Evolutionary conservation across 2,797 vertebrate species (phyloP), one percentile per base, ranked within the genome.

Genomic region (Alfaro cultratus): DNA sequence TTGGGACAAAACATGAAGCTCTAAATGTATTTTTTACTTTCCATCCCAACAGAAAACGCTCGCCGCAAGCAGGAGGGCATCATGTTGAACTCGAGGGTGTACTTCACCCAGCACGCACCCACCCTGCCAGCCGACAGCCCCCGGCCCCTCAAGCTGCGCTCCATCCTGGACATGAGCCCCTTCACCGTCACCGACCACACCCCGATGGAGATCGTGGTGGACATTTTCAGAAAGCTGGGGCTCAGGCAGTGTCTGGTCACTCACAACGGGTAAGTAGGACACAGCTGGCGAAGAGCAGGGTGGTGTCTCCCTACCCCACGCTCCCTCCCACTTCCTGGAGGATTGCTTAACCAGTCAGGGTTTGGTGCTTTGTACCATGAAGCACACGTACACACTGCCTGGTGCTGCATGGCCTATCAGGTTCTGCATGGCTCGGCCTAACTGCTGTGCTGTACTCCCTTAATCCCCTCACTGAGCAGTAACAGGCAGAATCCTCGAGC

Each of bases 141-240:
- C 11, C 97, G 98, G 6, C 98, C 98, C 11, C 89, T 99, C 89
- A 99, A 99, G 83, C 97, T 99, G 21, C 96, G 99, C 94, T 98
- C 97, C 94, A 99, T 99, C 88, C 96, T 99, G 81, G 98, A 99
- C 91, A 99, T 99, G 98, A 99, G 98, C 92, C 99, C 99, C 73
- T 99, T 99, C 93, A 99, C 99, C 5, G 98, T 99, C 93, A 99
- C 98, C 1, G 99, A 99, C 95, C 99, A 99, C 95, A 99, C 98
- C 0, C 99, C 99, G 34, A 99, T 99, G 99, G 99, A 99, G 95
- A 99, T 99, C 13, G 99, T 99, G 93, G 98, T 99, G 93, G 99
- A 99, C 94, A 99, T 99, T 91, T 99, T 99, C 95, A 96, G 98
- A 43, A 99, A 99, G 92, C 93, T 99, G 83, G 98, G 99, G 5